Base-by-base conservation (phyloP, 2,888 invertebrate genomes). In the Vesta saturnalis region DNA sequence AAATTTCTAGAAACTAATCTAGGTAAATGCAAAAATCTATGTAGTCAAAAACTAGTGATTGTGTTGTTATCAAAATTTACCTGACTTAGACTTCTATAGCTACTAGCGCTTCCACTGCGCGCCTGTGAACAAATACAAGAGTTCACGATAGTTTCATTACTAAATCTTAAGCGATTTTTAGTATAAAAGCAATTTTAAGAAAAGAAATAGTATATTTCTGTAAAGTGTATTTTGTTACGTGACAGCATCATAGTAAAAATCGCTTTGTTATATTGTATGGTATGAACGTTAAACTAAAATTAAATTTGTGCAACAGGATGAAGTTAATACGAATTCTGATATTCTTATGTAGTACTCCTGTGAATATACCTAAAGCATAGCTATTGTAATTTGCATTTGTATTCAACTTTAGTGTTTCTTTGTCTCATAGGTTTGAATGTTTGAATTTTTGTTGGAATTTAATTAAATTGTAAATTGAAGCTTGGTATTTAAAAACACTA, bases 61-160 rank as follows among this genome's bases (percentile, higher is more conserved):
- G 57, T 58, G 57, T 67, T 23, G 49, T 23, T 67, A 57, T 56
- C 52, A 61, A 67, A 61, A 73, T 82, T 86, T 92, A 93, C 93
- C 93, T 93, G 93, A 88, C 92, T 93, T 84, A 92, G 89, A 89
- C 93, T 93, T 91, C 93, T 92, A 92, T 92, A 92, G 91, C 92
- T 93, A 92, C 91, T 91, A 88, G 92, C 92, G 89, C 93, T 93
- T 86, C 92, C 92, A 88, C 92, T 93, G 89, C 92, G 91, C 86
- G 92, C 92, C 93, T 93, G 92, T 83, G 90, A 92, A 78, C 74
- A 78, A 75, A 78, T 52, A 72, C 60, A 63, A 67, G 10, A 67
- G 60, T 70, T 70, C 62, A 70, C 70, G 66, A 64, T 47, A 58
- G 19, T 64, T 22, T 43, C 30, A 63, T 47, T 52, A 46, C 19